These are phyloP conservation scores for Sialis lutaria DNA, from an alignment of 2,888 invertebrate species.

Conservation along the genomic window DNA sequence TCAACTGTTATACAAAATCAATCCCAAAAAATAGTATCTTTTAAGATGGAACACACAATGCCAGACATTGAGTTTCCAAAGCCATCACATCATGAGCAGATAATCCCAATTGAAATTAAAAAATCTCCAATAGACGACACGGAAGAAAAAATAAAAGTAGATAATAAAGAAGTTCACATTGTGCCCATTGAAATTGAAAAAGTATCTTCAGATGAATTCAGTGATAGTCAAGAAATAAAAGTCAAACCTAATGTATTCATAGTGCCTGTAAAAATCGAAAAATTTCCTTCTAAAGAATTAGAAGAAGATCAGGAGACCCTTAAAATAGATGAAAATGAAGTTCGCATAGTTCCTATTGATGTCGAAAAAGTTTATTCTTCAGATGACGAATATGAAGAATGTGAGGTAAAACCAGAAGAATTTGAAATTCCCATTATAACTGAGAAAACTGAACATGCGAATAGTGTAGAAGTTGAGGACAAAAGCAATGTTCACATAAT, in stretches of 20 bases:
- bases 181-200: background rate
- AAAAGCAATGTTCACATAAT: slow-evolving; percentile 7
- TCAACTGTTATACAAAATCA: slow-evolving; percentile 20
- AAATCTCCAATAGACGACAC: slow-evolving; percentile 11
- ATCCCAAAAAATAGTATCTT: slow-evolving; percentile 21
- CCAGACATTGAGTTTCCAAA: no score
- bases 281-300: background rate
- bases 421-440: background rate
- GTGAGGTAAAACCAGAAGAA: no score
- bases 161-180: background rate
- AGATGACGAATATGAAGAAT: no score
- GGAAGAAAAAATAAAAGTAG: background rate
- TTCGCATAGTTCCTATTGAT: no score
- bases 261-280: no score
- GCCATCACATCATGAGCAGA: background rate
- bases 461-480: background rate
- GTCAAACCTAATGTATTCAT: background rate
- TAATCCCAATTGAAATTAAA: slow-evolving; percentile 4
- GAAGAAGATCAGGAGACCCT: background rate
- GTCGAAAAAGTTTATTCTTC: no score
- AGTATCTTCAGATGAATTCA: background rate
- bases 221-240: background rate
- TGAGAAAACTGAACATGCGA: background rate
- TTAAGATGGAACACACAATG: slow-evolving; percentile 19
- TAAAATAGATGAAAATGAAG: no score